Percentiles rank a stretch among this genome's conserved stretches.
Evolutionary conservation across 2,113 vertebrate species (phyloP).

Genomic region (Cyprinodon tularosa): DNA sequence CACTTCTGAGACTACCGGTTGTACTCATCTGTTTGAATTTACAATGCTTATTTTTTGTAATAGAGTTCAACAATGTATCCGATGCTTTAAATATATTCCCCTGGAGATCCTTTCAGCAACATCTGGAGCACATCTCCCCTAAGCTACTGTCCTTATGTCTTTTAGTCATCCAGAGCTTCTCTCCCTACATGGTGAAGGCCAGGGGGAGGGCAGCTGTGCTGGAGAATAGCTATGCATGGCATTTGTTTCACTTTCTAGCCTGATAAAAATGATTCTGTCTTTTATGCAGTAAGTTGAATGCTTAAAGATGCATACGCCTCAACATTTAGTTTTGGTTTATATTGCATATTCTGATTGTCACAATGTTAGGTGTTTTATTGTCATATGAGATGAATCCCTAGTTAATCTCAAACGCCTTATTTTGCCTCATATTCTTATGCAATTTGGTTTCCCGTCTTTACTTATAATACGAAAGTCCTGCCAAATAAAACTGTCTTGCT

Average conservation of each 20-base stretch:
- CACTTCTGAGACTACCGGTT: neutral
- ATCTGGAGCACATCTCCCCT: slow-evolving; percentile 45
- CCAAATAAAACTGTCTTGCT: neutral
- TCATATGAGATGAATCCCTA: too few species aligned
- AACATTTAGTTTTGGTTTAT: neutral
- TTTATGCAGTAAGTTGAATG: neutral
- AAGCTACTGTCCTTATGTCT: slow-evolving; percentile 35
- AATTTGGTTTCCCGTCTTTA: neutral
- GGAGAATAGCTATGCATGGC: slow-evolving; percentile 26
- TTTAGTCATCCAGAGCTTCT: slow-evolving; percentile 10
- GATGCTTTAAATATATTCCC: slow-evolving; percentile 26
- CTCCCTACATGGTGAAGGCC: slow-evolving; percentile 68
- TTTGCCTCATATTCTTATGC: too few species aligned
- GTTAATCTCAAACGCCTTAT: too few species aligned
- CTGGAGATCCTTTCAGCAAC: slow-evolving; percentile 6
- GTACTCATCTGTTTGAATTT: slow-evolving; percentile 9
- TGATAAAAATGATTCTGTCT: neutral
- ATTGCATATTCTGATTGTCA: neutral
- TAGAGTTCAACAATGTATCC: slow-evolving; percentile 24
- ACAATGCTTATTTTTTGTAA: slow-evolving; percentile 5
- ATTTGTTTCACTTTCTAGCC: slow-evolving; percentile 32
- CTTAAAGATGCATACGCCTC: neutral
- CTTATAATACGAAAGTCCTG: neutral
- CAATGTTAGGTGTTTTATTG: too few species aligned
- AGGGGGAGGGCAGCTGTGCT: slow-evolving; percentile 16